phyloP scores from a whole-genome alignment of 1,140 invertebrate genomes.

The Frieseomelitta varia region DNA sequence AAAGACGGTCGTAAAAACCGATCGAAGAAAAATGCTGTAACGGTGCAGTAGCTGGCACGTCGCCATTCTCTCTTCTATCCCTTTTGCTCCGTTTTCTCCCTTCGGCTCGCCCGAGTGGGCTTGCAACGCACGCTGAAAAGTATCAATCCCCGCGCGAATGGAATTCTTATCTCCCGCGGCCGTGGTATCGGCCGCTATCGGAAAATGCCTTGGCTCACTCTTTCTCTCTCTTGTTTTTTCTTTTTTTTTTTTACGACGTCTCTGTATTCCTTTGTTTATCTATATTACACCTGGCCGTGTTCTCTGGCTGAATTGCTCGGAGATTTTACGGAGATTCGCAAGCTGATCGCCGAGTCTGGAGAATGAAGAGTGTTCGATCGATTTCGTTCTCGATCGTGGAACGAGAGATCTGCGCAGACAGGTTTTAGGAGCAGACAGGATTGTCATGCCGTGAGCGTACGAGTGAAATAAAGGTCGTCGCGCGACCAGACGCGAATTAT shows the following conservation, averaged over 20 bases:
- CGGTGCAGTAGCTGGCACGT: constrained; percentile 20
- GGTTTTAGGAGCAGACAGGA: constrained; percentile 3
- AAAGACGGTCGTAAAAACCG: background rate
- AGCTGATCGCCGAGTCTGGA: too few relatives aligned
- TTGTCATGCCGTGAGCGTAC: constrained; percentile 20
- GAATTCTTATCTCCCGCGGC: constrained; percentile 34
- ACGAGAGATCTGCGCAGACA: background rate
- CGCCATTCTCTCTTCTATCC: constrained; percentile 29
- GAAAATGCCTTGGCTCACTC: background rate
- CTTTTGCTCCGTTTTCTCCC: background rate
- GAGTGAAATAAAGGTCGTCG: constrained; percentile 50
- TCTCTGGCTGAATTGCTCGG: background rate
- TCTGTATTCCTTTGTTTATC: background rate
- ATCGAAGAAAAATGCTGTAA: constrained; percentile 32
- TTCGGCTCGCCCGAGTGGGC: constrained; percentile 9
- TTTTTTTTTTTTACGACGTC: background rate
- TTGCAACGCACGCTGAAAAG: constrained; percentile 29
- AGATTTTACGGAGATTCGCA: background rate
- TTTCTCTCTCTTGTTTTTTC: background rate
- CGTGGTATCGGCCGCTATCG: background rate
- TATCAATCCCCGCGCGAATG: constrained; percentile 32
- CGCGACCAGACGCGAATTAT: constrained; percentile 58
- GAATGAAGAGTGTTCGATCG: background rate
- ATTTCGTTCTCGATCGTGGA: background rate
- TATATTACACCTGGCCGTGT: background rate